Percentiles rank a stretch among this genome's conserved stretches.
These are phyloP conservation scores for Orchesella cincta DNA, from an alignment of 1,140 invertebrate genomes.

Conservation along the genomic window DNA sequence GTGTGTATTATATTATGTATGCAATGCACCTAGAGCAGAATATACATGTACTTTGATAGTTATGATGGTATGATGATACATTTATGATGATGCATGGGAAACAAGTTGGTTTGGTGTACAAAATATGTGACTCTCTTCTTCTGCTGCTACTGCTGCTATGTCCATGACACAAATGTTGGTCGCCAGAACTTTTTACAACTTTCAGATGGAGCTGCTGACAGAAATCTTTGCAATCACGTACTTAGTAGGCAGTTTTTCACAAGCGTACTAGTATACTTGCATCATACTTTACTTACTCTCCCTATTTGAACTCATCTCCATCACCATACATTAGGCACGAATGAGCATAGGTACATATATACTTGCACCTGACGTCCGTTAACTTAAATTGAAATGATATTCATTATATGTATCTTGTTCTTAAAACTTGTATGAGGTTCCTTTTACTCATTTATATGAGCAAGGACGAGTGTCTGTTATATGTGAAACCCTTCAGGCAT, in stretches of 20 bases:
- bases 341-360: background rate
- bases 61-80: too few relatives aligned
- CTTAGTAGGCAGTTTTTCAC: background rate
- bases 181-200: background rate
- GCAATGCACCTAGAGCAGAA: too few relatives aligned
- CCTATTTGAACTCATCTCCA: background rate
- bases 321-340: background rate
- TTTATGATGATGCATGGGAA: too few relatives aligned
- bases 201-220: constrained; percentile 8
- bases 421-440: background rate
- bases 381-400: background rate
- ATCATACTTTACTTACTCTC: background rate
- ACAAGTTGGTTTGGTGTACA: too few relatives aligned
- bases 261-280: background rate
- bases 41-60: too few relatives aligned
- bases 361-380: constrained; percentile 4
- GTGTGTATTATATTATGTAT: too few relatives aligned
- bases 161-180: constrained; percentile 17
- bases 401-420: background rate
- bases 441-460: background rate
- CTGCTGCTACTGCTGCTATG: background rate
- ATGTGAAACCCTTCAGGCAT: background rate
- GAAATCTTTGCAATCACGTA: background rate
- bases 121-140: too few relatives aligned
- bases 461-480: background rate